Evolutionary conservation across 1,140 invertebrate genomes (phyloP).

Genomic region (Bombus huntii): DNA sequence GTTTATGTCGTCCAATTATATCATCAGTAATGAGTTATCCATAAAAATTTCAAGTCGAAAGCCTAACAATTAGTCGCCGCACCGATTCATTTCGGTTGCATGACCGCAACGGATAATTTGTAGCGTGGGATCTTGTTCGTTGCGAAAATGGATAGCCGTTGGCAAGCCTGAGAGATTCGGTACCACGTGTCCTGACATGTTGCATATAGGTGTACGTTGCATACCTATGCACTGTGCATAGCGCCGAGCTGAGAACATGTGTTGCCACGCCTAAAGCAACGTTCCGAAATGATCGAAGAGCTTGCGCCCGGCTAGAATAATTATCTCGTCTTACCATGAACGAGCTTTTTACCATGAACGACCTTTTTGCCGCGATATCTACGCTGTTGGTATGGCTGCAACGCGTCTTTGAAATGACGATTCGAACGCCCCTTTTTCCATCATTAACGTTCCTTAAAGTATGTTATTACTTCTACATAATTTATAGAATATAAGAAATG

Average conservation of each 20-base stretch:
- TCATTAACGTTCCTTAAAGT: background rate
- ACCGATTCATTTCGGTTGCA: constrained; percentile 48
- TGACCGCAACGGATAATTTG: constrained; percentile 63
- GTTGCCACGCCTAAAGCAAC: constrained; percentile 73
- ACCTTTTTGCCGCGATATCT: constrained; percentile 55
- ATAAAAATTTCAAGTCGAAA: background rate
- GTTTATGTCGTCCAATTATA: background rate
- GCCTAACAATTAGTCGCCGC: background rate
- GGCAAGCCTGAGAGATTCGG: constrained; percentile 73
- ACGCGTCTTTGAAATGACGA: background rate
- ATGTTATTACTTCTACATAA: too few species aligned
- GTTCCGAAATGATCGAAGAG: constrained; percentile 74
- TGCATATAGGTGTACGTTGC: constrained; percentile 77
- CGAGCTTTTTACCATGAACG: constrained; percentile 58
- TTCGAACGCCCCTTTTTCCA: background rate
- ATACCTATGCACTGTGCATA: constrained; percentile 70
- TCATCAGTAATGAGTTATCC: background rate
- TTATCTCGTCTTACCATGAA: constrained; percentile 69
- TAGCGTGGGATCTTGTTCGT: constrained; percentile 62
- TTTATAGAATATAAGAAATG: too few species aligned
- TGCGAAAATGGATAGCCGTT: constrained; percentile 74
- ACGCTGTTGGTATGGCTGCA: constrained; percentile 20
- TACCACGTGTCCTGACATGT: constrained; percentile 79
- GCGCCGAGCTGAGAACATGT: constrained; percentile 75
- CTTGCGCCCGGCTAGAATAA: constrained; percentile 62